Conservation (phyloP, 1,140 invertebrate genomes). For the Ceratina australensis region DNA sequence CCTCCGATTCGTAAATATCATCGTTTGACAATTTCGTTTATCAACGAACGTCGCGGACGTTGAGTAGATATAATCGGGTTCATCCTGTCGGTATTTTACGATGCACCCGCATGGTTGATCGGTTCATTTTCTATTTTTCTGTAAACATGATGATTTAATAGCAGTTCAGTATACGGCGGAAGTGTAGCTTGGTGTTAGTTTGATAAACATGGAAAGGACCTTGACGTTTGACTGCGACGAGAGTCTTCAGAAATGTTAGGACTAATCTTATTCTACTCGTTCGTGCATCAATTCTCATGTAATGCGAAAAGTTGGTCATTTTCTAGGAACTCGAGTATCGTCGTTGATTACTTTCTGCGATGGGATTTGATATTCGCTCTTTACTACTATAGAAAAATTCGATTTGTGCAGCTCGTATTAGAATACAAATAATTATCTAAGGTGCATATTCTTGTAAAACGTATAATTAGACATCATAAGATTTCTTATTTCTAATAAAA, state of each 20-base stretch:
- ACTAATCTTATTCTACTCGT: slow-evolving; percentile 8
- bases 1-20: not conserved
- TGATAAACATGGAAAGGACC: slow-evolving; percentile 34
- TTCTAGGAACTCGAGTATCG: too few relatives aligned
- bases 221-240: slow-evolving; percentile 38
- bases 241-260: slow-evolving; percentile 18
- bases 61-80: not conserved
- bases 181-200: slow-evolving; percentile 30
- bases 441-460: too few relatives aligned
- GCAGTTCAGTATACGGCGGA: slow-evolving; percentile 54
- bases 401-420: too few relatives aligned
- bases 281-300: not conserved
- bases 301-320: too few relatives aligned
- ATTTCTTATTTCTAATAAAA: too few relatives aligned
- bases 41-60: not conserved
- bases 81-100: not conserved
- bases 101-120: slow-evolving; percentile 31
- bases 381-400: too few relatives aligned
- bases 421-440: too few relatives aligned
- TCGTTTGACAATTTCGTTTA: not conserved
- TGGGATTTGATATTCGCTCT: too few relatives aligned
- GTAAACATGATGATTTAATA: slow-evolving; percentile 50
- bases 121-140: not conserved
- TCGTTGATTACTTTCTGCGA: too few relatives aligned
- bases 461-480: too few relatives aligned